These are phyloP conservation scores for Chionis minor DNA, from an alignment of 2,113 vertebrate genomes.

Conservation along the genomic window DNA sequence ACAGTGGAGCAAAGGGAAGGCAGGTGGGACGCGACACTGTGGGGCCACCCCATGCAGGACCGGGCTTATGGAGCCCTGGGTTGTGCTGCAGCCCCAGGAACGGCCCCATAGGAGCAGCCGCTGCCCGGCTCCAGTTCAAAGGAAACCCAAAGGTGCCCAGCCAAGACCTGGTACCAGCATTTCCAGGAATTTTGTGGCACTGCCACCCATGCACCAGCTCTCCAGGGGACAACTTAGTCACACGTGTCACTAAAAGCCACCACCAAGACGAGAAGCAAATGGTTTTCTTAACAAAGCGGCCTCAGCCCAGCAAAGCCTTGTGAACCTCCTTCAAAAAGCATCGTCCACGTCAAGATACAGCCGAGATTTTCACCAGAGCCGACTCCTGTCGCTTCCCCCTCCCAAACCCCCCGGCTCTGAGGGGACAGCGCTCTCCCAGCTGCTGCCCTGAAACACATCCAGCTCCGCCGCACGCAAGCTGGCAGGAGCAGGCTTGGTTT, in stretches of 20 bases:
- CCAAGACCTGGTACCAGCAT: not conserved
- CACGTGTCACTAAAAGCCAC: not conserved
- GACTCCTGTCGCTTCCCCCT: not conserved
- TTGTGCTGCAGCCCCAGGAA: not conserved
- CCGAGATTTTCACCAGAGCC: rapidly evolving
- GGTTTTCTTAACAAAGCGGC: not conserved
- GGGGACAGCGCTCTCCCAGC: not conserved
- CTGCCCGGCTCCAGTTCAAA: not conserved
- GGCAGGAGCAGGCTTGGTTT: not conserved
- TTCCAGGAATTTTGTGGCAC: not conserved
- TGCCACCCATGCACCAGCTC: not conserved
- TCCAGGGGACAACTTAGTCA: not conserved
- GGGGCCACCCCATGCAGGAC: rapidly evolving
- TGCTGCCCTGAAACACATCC: rapidly evolving
- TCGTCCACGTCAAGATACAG: rapidly evolving
- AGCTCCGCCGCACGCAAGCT: rapidly evolving
- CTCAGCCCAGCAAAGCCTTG: not conserved
- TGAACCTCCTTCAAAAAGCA: not conserved
- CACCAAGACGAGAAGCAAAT: not conserved
- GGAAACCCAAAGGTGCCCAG: not conserved
- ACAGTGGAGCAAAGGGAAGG: rapidly evolving
- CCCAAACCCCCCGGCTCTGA: rapidly evolving
- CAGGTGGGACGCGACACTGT: not conserved
- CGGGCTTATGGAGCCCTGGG: rapidly evolving
- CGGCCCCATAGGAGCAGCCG: rapidly evolving